Conservation (phyloP, 1,140 invertebrate genomes). For the Latrodectus geometricus region DNA sequence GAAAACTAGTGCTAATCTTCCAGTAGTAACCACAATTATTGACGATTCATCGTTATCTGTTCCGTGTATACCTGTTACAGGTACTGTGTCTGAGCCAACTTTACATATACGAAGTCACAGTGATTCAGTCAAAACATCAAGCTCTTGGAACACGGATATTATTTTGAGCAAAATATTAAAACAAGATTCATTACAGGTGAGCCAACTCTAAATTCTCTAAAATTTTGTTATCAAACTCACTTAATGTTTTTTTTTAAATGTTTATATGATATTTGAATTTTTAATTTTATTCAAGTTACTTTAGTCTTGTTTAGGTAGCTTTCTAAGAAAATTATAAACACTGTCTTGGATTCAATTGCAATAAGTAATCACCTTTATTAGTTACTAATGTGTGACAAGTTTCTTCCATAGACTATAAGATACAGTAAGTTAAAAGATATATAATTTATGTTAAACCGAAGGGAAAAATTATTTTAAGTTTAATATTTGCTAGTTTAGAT, state of each 20-base stretch:
- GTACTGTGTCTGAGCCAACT: slow-evolving; percentile 41
- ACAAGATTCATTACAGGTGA: slow-evolving; percentile 19
- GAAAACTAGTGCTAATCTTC: slow-evolving; percentile 72
- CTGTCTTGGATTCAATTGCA: too few relatives aligned
- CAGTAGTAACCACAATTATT: neutral
- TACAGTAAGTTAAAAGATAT: too few relatives aligned
- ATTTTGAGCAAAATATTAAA: slow-evolving; percentile 9
- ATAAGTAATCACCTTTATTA: too few relatives aligned
- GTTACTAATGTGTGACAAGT: too few relatives aligned
- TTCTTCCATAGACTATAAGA: too few relatives aligned
- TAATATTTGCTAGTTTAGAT: too few relatives aligned
- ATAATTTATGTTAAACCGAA: too few relatives aligned
- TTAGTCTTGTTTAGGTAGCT: too few relatives aligned
- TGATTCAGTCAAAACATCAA: slow-evolving; percentile 52
- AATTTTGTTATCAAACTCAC: neutral
- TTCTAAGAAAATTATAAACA: too few relatives aligned
- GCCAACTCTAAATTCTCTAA: neutral
- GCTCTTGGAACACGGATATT: slow-evolving; percentile 40
- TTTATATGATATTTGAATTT: neutral
- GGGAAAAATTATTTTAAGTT: too few relatives aligned
- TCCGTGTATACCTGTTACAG: slow-evolving; percentile 22
- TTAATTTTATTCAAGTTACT: neutral
- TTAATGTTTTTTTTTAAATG: neutral
- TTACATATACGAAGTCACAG: slow-evolving; percentile 54
- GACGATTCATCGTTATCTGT: neutral